A percentile compares a stretch with the other conserved stretches of the same genome.
phyloP scores from a whole-genome alignment of 1,140 invertebrate species.

The Bombus superbus region DNA sequence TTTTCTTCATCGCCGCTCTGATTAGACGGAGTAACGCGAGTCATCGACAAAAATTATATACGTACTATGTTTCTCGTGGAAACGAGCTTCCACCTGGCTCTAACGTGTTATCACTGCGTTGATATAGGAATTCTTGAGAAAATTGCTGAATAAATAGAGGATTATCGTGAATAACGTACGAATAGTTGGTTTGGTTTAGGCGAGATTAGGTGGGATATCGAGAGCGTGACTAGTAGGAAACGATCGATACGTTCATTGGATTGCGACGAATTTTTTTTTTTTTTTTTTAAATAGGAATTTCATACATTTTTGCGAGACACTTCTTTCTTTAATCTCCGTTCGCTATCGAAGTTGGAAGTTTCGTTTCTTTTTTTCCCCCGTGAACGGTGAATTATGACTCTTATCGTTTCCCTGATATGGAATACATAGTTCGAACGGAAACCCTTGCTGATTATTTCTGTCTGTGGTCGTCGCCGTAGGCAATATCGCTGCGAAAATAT shows the following conservation, averaged over 20 bases:
- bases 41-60: not conserved
- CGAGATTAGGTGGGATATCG: too few species aligned
- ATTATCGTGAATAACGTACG: too few species aligned
- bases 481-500: not conserved
- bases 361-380: not conserved
- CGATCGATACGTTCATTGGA: not conserved
- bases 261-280: not conserved
- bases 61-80: not conserved
- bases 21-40: not conserved
- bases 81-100: not conserved
- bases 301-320: too few species aligned
- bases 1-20: not conserved
- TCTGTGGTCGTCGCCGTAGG: not conserved
- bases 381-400: not conserved
- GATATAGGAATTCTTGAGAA: too few species aligned
- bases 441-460: not conserved
- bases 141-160: too few species aligned
- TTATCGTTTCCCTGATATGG: not conserved
- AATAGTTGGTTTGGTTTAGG: too few species aligned
- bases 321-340: not conserved
- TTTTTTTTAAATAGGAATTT: constrained; percentile 33
- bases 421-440: not conserved
- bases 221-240: too few species aligned
- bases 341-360: not conserved
- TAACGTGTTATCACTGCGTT: too few species aligned